A percentile compares a stretch with the other conserved stretches of the same genome.
These are phyloP conservation scores for Papilio helenus DNA, from an alignment of 1,140 invertebrate genomes.

Conservation along the genomic window DNA sequence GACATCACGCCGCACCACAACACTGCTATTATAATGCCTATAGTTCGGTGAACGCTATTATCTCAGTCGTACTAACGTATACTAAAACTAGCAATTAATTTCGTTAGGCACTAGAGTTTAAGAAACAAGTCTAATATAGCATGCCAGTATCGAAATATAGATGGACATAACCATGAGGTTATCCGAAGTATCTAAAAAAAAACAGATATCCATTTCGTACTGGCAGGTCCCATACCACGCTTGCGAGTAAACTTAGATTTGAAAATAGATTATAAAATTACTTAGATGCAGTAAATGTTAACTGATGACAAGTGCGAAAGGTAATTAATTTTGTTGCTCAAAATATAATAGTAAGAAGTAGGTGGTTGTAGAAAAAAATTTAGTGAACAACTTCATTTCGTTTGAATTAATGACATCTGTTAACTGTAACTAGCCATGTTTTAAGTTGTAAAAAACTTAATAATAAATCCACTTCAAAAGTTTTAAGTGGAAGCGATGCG, in stretches of 20 bases:
- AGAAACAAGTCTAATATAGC: too few relatives aligned
- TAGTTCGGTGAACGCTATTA: conserved; percentile 7
- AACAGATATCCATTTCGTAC: too few relatives aligned
- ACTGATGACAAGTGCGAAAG: too few relatives aligned
- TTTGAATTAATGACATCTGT: neutral
- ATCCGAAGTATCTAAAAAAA: too few relatives aligned
- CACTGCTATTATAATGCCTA: conserved; percentile 3
- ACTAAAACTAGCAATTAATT: neutral
- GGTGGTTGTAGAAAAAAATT: neutral
- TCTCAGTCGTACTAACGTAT: neutral
- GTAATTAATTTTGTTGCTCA: neutral
- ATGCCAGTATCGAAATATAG: too few relatives aligned
- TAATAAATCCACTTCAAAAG: conserved; percentile 19
- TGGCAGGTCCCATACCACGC: too few relatives aligned
- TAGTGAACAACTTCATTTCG: neutral
- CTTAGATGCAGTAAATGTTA: too few relatives aligned
- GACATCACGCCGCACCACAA: conserved; percentile 1
- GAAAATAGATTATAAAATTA: too few relatives aligned
- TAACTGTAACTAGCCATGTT: conserved; percentile 5
- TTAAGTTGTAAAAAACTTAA: conserved; percentile 10
- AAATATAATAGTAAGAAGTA: neutral
- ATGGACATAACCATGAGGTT: too few relatives aligned
- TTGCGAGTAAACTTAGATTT: too few relatives aligned
- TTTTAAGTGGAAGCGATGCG: conserved; percentile 26
- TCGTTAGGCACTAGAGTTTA: neutral